A percentile compares a stretch with the other conserved stretches of the same genome.
Conservation (phyloP, 2,113 vertebrate genomes). For the Oxyruncus cristatus region DNA sequence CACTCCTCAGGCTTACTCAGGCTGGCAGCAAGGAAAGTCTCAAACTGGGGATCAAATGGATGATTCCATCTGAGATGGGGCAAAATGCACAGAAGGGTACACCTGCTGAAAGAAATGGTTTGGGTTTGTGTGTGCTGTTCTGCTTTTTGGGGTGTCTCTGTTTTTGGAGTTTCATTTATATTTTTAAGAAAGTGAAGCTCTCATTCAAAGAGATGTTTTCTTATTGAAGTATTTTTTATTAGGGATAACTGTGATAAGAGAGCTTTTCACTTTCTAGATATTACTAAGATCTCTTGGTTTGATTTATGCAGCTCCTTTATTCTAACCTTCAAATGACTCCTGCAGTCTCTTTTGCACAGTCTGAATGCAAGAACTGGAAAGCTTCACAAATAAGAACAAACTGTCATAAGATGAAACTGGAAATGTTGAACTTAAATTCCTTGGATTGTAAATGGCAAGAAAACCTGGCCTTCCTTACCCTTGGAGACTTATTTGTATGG, state of each 20-base stretch:
- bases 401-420: neutral
- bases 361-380: neutral
- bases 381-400: neutral
- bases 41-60: neutral
- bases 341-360: neutral
- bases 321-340: constrained; percentile 2
- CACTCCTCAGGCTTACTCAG: neutral
- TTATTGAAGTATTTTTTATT: neutral
- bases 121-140: neutral
- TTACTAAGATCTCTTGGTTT: neutral
- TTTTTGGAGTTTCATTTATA: neutral
- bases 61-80: neutral
- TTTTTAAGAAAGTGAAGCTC: neutral
- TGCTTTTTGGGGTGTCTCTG: neutral
- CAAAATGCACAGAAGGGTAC: neutral
- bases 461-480: neutral
- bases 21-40: neutral
- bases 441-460: neutral
- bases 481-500: neutral
- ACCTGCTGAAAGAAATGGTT: neutral
- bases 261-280: neutral
- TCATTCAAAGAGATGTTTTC: neutral
- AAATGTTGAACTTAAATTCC: constrained; percentile 7
- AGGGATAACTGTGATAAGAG: neutral
- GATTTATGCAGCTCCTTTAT: neutral